Conservation (phyloP, 2,113 vertebrate species). For the Atlantisia rogersi region DNA sequence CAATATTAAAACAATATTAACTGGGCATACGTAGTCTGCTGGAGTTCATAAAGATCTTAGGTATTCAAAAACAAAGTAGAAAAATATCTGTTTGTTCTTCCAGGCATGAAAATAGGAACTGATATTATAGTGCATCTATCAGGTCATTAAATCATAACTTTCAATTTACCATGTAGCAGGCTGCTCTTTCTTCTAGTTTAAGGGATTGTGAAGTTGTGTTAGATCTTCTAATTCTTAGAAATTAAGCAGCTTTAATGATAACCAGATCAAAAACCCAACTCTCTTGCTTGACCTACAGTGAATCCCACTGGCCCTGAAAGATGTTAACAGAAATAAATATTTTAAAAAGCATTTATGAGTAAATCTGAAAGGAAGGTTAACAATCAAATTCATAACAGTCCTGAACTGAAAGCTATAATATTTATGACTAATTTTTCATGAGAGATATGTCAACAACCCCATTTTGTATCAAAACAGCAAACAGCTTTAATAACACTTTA, state of each 20-base stretch:
- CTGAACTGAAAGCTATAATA: not conserved
- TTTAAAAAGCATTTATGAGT: conserved; percentile 4
- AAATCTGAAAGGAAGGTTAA: conserved; percentile 56
- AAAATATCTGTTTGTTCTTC: conserved; percentile 35
- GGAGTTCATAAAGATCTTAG: conserved; percentile 1
- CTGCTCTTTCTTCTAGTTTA: not conserved
- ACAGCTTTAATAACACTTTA: not conserved
- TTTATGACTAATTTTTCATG: not conserved
- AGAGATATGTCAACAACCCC: not conserved
- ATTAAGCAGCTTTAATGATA: conserved; percentile 29
- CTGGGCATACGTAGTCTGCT: not conserved
- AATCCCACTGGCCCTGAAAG: conserved; percentile 7
- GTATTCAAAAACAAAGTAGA: conserved; percentile 4
- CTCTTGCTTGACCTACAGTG: conserved; percentile 40
- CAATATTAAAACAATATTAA: conserved; percentile 37
- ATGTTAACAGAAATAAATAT: conserved; percentile 43
- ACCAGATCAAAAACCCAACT: conserved; percentile 47
- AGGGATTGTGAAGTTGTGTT: conserved; percentile 14
- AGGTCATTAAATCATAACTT: conserved; percentile 24
- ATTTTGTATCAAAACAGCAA: not conserved
- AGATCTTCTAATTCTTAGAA: conserved; percentile 33
- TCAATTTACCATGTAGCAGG: conserved; percentile 3
- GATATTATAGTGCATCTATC: not conserved
- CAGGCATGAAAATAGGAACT: conserved; percentile 6
- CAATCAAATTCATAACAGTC: conserved; percentile 33